Percentiles rank a stretch among this genome's conserved stretches.
These are phyloP conservation scores for Creontiades dilutus DNA, from an alignment of 2,888 invertebrate genomes.

Conservation along the genomic window DNA sequence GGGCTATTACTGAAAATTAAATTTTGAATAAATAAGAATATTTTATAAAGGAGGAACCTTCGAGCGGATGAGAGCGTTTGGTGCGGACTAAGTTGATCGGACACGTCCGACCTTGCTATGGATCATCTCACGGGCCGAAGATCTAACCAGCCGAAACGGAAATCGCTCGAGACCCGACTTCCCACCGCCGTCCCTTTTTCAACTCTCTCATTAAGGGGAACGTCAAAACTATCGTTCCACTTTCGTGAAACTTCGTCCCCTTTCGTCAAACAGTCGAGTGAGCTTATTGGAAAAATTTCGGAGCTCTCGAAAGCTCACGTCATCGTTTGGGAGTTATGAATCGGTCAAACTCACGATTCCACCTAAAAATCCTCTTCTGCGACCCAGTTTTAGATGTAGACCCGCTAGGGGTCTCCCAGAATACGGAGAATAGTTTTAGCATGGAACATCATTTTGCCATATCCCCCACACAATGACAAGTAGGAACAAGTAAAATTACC, in stretches of 20 bases:
- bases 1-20: no score
- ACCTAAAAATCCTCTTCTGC: background rate
- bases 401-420: no score
- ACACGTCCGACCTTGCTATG: background rate
- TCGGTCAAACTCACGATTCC: background rate
- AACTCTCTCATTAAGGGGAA: constrained; percentile 1
- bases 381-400: background rate
- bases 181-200: constrained; percentile 8
- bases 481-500: no score
- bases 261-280: constrained; percentile 2
- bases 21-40: no score
- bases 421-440: no score
- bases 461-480: no score
- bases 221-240: background rate
- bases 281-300: constrained; percentile 5
- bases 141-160: constrained; percentile 38
- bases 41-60: no score
- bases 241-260: constrained; percentile 9
- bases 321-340: background rate
- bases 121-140: background rate
- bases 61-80: no score
- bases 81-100: no score
- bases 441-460: no score
- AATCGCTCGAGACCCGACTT: background rate
- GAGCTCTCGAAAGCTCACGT: background rate